Conservation (phyloP, 2,113 vertebrate genomes). For the Tympanuchus pallidicinctus region DNA sequence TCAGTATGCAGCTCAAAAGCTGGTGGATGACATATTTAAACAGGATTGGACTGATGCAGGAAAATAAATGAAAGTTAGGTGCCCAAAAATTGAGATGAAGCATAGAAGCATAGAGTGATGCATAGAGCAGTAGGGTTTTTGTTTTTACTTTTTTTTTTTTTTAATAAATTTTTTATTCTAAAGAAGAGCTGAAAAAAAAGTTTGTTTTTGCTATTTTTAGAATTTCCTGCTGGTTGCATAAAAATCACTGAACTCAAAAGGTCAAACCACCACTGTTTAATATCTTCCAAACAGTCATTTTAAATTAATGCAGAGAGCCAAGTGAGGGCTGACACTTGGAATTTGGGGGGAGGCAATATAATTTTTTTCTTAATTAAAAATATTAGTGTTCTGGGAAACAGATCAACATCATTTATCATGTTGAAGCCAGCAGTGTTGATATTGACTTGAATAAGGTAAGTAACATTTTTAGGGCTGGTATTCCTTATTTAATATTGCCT, state of each 20-base stretch:
- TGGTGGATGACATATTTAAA: background rate
- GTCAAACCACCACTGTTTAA: background rate
- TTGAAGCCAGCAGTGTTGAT: background rate
- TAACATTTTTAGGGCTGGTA: background rate
- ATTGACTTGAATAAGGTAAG: background rate
- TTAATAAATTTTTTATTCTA: background rate
- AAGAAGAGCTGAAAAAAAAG: slow-evolving; percentile 14
- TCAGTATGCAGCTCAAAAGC: background rate
- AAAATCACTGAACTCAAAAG: slow-evolving; percentile 25
- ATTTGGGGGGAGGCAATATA: background rate
- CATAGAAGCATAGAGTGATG: no score
- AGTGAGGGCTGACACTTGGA: slow-evolving; percentile 21
- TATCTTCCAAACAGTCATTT: slow-evolving; percentile 16
- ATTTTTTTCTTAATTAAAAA: slow-evolving; percentile 28
- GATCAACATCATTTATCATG: background rate
- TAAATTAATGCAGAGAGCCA: background rate
- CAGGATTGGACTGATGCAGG: background rate
- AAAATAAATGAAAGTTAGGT: background rate
- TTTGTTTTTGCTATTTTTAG: slow-evolving; percentile 11
- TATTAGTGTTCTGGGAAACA: background rate
- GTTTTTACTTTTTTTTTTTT: background rate
- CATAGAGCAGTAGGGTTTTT: background rate
- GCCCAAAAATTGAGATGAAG: background rate
- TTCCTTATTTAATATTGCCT: background rate
- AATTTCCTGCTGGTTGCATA: background rate